phyloP scores from a whole-genome alignment of 2,113 vertebrate species.

The Dipodomys ordii region DNA sequence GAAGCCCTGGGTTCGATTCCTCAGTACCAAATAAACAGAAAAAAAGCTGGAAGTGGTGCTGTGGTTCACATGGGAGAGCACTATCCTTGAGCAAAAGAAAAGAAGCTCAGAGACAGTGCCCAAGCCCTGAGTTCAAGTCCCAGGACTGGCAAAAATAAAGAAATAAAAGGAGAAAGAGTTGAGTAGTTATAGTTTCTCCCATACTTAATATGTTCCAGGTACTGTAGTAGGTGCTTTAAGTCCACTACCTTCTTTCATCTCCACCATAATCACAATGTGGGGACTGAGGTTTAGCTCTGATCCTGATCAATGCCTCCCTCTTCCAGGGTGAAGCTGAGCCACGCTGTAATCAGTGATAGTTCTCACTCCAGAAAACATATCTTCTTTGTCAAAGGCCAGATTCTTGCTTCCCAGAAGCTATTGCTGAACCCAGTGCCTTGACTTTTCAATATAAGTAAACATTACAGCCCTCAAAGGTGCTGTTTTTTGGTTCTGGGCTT shows the following conservation, averaged over 20 bases:
- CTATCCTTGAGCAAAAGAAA: too few relatives aligned
- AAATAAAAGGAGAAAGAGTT: neutral
- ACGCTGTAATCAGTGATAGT: neutral
- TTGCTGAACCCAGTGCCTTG: neutral
- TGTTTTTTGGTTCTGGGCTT: neutral
- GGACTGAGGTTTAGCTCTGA: conserved; percentile 44
- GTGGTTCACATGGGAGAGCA: too few relatives aligned
- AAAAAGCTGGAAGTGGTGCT: too few relatives aligned
- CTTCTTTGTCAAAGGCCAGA: neutral
- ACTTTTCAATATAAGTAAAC: conserved; percentile 1
- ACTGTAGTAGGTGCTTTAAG: neutral
- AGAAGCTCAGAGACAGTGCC: too few relatives aligned
- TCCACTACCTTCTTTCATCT: neutral
- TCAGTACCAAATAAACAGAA: too few relatives aligned
- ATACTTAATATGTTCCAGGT: neutral
- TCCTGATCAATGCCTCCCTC: neutral
- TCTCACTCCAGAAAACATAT: neutral
- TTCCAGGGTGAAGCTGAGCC: neutral
- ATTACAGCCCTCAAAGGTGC: neutral
- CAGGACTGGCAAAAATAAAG: too few relatives aligned
- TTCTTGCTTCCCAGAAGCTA: neutral
- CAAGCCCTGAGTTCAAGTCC: too few relatives aligned
- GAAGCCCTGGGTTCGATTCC: too few relatives aligned
- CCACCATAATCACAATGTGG: neutral
- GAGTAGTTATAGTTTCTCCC: neutral